These are phyloP conservation scores for Amphiura filiformis DNA, from an alignment of 35 echinoderm and acorn worm species.

Conservation along the genomic window DNA sequence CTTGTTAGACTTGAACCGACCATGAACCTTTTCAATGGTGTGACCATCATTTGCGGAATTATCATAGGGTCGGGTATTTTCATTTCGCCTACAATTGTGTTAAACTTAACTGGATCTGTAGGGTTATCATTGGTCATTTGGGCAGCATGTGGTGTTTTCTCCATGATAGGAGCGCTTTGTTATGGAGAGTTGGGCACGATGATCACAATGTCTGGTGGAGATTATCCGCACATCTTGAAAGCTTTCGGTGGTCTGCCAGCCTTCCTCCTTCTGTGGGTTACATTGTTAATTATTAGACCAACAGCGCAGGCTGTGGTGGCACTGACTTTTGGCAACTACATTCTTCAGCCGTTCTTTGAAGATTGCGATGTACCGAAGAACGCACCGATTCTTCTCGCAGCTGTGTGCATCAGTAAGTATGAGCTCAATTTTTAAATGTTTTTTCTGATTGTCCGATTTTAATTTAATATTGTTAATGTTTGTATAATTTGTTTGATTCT, in stretches of 20 bases:
- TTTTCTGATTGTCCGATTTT: too few relatives aligned
- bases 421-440: background rate
- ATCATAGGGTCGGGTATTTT: slow-evolving; percentile 98
- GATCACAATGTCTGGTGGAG: slow-evolving; percentile 96
- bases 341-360: slow-evolving; percentile 83
- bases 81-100: slow-evolving; percentile 81
- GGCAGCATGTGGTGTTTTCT: slow-evolving; percentile 81
- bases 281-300: slow-evolving; percentile 81
- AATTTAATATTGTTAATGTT: too few relatives aligned
- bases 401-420: slow-evolving; percentile 90
- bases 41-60: slow-evolving; percentile 91
- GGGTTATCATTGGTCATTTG: slow-evolving; percentile 80
- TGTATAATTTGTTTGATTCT: too few relatives aligned
- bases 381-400: slow-evolving; percentile 71
- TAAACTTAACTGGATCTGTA: slow-evolving; percentile 61
- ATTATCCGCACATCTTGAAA: slow-evolving; percentile 86
- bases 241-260: slow-evolving; percentile 84
- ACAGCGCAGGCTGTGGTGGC: slow-evolving; percentile 94
- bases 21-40: slow-evolving; percentile 86
- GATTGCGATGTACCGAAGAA: slow-evolving; percentile 33
- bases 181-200: slow-evolving; percentile 94
- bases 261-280: slow-evolving; percentile 94
- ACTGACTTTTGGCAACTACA: slow-evolving; percentile 82
- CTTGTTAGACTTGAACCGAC: slow-evolving; percentile 66
- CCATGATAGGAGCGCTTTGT: slow-evolving; percentile 94